These are phyloP conservation scores for Nanorana parkeri DNA, from an alignment of 2,113 vertebrate species.

Conservation along the genomic window DNA sequence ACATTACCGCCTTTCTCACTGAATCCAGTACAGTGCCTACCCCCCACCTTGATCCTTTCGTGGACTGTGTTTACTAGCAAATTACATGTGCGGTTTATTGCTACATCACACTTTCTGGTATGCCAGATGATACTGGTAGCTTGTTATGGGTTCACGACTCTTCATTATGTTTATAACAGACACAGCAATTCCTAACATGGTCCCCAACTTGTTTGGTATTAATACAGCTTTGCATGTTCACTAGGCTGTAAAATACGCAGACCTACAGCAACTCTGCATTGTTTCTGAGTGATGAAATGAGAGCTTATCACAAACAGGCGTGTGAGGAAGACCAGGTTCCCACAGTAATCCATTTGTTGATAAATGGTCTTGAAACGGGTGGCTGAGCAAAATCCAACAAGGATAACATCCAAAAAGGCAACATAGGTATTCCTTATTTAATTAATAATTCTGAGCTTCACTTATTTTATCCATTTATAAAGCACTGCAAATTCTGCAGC, in stretches of 20 bases:
- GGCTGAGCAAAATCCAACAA: too few relatives aligned
- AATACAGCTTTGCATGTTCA: neutral
- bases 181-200: neutral
- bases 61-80: too few relatives aligned
- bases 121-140: too few relatives aligned
- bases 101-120: too few relatives aligned
- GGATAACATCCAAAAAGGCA: neutral
- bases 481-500: too few relatives aligned
- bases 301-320: neutral
- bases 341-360: neutral
- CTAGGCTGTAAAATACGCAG: neutral
- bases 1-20: too few relatives aligned
- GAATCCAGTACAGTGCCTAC: too few relatives aligned
- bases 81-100: too few relatives aligned
- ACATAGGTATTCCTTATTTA: neutral
- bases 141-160: too few relatives aligned
- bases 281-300: slow-evolving; percentile 13
- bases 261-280: slow-evolving; percentile 12
- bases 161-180: neutral
- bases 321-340: slow-evolving; percentile 18
- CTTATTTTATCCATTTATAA: too few relatives aligned
- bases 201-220: neutral
- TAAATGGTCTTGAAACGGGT: neutral
- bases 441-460: neutral
- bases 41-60: too few relatives aligned